Base-by-base conservation (phyloP, 2,888 invertebrate species). In the Balanococcus diminutus region DNA sequence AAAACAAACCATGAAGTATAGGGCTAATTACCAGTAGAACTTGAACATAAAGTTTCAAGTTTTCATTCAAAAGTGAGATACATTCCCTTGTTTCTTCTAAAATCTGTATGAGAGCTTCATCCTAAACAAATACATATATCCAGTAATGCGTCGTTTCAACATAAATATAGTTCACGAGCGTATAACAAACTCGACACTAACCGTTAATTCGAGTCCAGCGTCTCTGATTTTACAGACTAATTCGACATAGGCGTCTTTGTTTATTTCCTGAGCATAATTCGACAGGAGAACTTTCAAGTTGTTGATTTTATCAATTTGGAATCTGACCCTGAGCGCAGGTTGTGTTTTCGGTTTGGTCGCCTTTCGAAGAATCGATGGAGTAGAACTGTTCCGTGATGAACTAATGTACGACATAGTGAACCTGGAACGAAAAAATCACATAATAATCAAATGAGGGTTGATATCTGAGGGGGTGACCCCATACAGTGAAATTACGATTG, bases 41-140 rank as follows among this genome's bases (percentile, higher is more conserved):
- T 90, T 94, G 93, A 5, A 93, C 91, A 88, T 94, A 91, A 81
- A 91, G 89, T 87, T 91, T 91, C 87, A 93, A 91, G 86, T 91
- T 91, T 32, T 92, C 90, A 87, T 91, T 92, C 28, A 94, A 89
- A 22, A 93, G 88, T n/a, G 92, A 91, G 32, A 93, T 91, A 88
- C 92, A 92, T 87, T 92, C 91, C 67, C 91, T 91, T 0, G 92
- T 91, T 88, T 93, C 92, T 67, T 89, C 89, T 22, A 94, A 88
- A 61, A 93, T 90, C 28, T 90, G 89, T n/a, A 91, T 88, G 28
- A 94, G 90, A 87, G 93, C 93, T 6, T 89, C 89, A 88, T 94
- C 93, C 91, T 93, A 88, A 32, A 90, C 42, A 42, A 42, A 3
- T 16, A 42, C 16, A 42, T 0, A n/a, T n/a, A n/a, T n/a, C n/a